A percentile compares a stretch with the other conserved stretches of the same genome.
Evolutionary conservation across 2,113 vertebrate species (phyloP).

Genomic region (Pelmatolapia mariae): DNA sequence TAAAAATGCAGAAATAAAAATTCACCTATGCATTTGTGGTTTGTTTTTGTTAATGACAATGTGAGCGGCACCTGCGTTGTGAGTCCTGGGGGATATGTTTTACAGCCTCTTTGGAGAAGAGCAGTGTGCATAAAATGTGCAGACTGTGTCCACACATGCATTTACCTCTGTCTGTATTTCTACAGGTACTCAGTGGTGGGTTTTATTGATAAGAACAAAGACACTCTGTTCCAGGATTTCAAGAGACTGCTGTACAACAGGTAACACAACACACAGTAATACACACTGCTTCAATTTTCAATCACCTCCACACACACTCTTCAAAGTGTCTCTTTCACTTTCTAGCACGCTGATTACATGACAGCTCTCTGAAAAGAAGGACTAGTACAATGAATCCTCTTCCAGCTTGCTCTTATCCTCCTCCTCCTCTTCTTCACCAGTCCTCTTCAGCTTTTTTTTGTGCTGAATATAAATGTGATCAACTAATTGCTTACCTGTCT

Average conservation of each 20-base stretch:
- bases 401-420: neutral
- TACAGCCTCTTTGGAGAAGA: neutral
- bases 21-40: neutral
- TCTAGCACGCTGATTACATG: neutral
- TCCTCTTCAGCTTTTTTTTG: too few species aligned
- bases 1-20: neutral
- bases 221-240: slow-evolving; percentile 98
- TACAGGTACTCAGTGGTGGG: slow-evolving; percentile 89
- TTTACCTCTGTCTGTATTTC: neutral
- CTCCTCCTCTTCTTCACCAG: neutral
- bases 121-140: neutral
- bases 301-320: neutral
- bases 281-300: neutral
- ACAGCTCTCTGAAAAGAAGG: neutral
- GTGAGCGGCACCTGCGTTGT: neutral
- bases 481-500: neutral
- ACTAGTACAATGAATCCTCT: neutral
- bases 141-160: neutral
- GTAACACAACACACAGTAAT: slow-evolving; percentile 56
- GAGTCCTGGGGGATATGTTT: neutral
- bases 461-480: neutral
- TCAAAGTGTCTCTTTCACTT: neutral
- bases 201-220: slow-evolving; percentile 99
- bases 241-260: slow-evolving; percentile 98
- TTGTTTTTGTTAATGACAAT: neutral